Evolutionary conservation across 1,140 invertebrate species (phyloP).

Genomic region (Conus ventricosus): DNA sequence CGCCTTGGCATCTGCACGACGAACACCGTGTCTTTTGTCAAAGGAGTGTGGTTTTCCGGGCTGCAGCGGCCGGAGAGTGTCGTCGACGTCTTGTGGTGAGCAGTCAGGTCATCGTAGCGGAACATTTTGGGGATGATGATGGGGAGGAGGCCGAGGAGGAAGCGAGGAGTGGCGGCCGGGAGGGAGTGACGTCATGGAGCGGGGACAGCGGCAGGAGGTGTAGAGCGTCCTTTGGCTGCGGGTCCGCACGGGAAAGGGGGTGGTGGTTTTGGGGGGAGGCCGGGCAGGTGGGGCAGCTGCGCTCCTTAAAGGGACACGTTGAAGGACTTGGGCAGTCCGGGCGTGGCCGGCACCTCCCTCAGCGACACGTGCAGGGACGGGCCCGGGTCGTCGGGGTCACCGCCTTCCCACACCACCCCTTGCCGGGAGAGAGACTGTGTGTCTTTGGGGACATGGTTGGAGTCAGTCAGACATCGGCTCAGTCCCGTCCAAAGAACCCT

Average conservation of each 20-base stretch:
- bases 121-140: neutral
- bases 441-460: no score
- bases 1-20: neutral
- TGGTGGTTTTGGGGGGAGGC: neutral
- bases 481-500: no score
- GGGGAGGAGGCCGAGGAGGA: neutral
- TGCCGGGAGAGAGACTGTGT: neutral
- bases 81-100: neutral
- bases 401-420: neutral
- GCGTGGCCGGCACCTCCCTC: constrained; percentile 24
- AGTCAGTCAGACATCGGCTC: no score
- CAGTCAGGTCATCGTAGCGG: neutral
- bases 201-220: neutral
- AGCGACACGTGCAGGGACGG: constrained; percentile 25
- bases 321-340: constrained; percentile 18
- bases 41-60: neutral
- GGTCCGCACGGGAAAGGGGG: neutral
- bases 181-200: neutral
- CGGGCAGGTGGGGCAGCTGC: neutral
- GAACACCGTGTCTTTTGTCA: neutral
- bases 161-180: no score
- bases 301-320: constrained; percentile 35
- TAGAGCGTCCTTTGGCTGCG: neutral
- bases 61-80: neutral
- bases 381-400: neutral